Base-by-base conservation (phyloP, 2,888 invertebrate genomes). In the Ryuthela nishihirai region DNA sequence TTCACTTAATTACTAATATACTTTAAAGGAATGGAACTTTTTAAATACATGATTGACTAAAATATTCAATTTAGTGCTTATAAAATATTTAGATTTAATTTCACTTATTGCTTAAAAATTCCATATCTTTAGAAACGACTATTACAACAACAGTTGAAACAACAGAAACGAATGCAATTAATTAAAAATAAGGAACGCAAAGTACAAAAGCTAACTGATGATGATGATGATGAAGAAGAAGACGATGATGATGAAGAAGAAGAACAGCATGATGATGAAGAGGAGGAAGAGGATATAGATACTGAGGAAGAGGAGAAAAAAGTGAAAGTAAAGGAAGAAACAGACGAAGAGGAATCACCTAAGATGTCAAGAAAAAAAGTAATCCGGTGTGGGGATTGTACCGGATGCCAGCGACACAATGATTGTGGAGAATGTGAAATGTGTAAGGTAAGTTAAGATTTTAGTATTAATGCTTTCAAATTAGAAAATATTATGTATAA, bases 381-480 rank as follows among this genome's bases (percentile, higher is more conserved):
- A 10, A 32, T 25, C 3, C 44, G 17, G 32, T 58, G 58, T 24
- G 58, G 58, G 3, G 15, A 24, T 2, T 58, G 58, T 5, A 15
- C 52, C 4, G 52, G 52, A 1, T 58, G 58, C 21, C 26, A 38
- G 9, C 24, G 41, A 7, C 46, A 53, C 4, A 47, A 58, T 35
- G 58, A 58, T 24, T 58, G 58, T 29, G 7, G 46, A n/a, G 58
- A 58, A 24, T 58, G 58, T 32, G 42, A 58, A 38, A 47, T 53
- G n/a, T 58, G 58, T 38, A 24, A 42, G 15, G 58, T 58, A 21
- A 47, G 58, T 32, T 6, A 15, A 12, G 1, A 1, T 20, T 34
- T n/a, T n/a, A n/a, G n/a, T n/a, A n/a, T n/a, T n/a, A n/a, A n/a
- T n/a, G n/a, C n/a, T n/a, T n/a, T n/a, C n/a, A n/a, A n/a, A n/a